Conservation (phyloP, 2,113 vertebrate species). For the Sphyrna mokarran region DNA sequence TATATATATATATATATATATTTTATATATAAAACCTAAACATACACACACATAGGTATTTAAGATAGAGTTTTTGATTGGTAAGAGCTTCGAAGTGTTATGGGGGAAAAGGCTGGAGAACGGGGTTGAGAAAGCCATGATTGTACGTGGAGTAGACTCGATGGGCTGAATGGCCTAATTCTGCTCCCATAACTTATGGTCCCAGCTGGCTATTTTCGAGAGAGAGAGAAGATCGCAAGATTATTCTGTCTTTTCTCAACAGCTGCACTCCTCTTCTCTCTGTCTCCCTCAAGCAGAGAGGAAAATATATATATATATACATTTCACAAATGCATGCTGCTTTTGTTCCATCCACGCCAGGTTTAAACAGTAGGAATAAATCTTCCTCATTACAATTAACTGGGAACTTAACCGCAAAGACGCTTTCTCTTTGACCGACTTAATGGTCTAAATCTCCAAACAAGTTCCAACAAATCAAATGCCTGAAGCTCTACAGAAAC, state of each 20-base stretch:
- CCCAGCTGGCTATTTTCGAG: background rate
- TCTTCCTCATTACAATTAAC: background rate
- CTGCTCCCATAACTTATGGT: no score
- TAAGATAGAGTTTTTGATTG: no score
- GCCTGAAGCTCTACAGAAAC: background rate
- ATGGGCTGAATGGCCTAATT: no score
- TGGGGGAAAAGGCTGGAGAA: no score
- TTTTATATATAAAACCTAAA: no score
- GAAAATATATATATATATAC: background rate
- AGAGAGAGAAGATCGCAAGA: background rate
- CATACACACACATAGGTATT: no score
- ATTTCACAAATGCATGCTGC: background rate
- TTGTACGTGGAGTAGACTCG: no score
- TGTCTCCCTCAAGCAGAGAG: background rate
- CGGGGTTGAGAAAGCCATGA: no score
- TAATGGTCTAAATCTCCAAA: conserved; percentile 8
- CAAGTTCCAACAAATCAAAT: background rate
- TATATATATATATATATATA: no score
- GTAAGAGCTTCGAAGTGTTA: no score
- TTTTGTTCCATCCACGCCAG: background rate
- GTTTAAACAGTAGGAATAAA: background rate
- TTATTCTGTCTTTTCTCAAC: background rate
- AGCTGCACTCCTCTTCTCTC: background rate
- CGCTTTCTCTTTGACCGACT: background rate
- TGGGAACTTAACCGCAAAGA: background rate